Evolutionary conservation across 1,140 invertebrate species (phyloP).

Genomic region (Grapholita molesta): DNA sequence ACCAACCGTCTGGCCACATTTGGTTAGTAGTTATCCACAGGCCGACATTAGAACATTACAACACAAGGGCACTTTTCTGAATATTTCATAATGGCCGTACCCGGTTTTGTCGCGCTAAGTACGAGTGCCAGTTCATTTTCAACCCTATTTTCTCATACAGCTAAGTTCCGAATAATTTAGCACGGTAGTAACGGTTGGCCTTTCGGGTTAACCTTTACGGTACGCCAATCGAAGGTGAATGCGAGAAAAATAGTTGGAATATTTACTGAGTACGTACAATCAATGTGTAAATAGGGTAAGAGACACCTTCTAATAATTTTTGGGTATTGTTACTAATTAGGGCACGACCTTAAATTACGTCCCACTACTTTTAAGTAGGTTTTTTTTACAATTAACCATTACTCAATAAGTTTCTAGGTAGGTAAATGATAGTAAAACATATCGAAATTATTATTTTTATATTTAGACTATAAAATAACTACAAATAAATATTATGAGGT

Average conservation of each 20-base stretch:
- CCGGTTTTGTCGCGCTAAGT: background rate
- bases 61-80: slow-evolving; percentile 4
- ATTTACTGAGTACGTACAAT: background rate
- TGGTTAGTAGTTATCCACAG: slow-evolving; percentile 1
- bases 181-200: background rate
- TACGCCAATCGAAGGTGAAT: background rate
- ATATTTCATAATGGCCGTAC: background rate
- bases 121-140: background rate
- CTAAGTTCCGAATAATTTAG: background rate
- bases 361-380: no score
- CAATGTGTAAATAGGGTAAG: no score
- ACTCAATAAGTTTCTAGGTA: no score
- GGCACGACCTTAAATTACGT: no score
- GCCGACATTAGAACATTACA: background rate
- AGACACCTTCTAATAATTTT: no score
- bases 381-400: no score
- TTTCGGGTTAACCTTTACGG: background rate
- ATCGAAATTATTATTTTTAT: no score
- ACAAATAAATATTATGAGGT: no score
- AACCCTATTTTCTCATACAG: background rate
- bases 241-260: background rate
- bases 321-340: no score
- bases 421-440: no score
- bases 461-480: no score
- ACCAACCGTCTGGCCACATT: background rate